Conservation (phyloP, 2,113 vertebrate genomes). For the Engystomops pustulosus region DNA sequence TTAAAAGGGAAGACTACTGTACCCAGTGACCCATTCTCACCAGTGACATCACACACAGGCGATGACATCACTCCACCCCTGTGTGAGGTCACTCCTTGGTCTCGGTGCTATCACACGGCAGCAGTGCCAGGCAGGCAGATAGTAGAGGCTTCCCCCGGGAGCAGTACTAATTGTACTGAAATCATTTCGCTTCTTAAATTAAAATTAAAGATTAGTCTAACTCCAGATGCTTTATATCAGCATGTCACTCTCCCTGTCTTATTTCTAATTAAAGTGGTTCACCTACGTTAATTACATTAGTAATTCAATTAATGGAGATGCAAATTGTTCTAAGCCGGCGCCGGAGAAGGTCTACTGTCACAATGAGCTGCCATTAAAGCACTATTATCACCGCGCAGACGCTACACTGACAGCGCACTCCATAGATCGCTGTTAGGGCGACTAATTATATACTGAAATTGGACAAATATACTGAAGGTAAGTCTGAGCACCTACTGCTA, state of each 20-base stretch:
- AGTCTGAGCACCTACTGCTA: too few relatives aligned
- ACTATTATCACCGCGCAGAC: neutral
- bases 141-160: neutral
- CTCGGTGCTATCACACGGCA: neutral
- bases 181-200: conserved; percentile 62
- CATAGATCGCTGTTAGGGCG: too few relatives aligned
- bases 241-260: conserved; percentile 66
- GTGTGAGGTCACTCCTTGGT: neutral
- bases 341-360: conserved; percentile 42
- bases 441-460: too few relatives aligned
- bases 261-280: conserved; percentile 71
- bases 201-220: conserved; percentile 68
- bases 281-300: conserved; percentile 74
- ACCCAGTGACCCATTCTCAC: neutral
- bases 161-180: conserved; percentile 41
- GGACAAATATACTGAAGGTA: too few relatives aligned
- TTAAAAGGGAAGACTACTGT: too few relatives aligned
- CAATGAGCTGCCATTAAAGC: neutral
- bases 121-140: neutral
- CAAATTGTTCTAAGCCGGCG: conserved; percentile 62
- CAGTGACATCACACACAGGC: neutral
- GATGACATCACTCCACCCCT: neutral
- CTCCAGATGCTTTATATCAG: conserved; percentile 66
- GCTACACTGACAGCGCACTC: neutral
- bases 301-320: conserved; percentile 74